Conservation (phyloP, 2,888 invertebrate species). For the Perithous albicinctus region DNA sequence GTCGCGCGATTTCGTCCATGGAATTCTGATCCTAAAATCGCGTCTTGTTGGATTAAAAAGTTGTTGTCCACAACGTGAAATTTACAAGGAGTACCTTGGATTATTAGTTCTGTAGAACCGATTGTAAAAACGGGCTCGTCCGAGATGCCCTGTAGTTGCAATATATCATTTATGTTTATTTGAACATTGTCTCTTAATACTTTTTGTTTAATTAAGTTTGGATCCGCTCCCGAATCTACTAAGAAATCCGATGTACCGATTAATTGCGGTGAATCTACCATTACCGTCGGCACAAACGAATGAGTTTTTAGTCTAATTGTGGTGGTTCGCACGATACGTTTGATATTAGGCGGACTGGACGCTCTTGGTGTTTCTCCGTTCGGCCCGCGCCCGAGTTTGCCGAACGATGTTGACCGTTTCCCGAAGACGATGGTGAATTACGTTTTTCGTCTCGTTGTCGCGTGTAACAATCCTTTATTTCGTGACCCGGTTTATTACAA, state of each 20-base stretch:
- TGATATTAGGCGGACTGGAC: neutral
- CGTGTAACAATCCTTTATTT: neutral
- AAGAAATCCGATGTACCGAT: slow-evolving; percentile 22
- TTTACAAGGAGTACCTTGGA: slow-evolving; percentile 9
- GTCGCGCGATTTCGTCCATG: neutral
- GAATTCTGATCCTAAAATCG: slow-evolving; percentile 34
- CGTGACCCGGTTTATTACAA: slow-evolving; percentile 19
- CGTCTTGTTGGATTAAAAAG: slow-evolving; percentile 16
- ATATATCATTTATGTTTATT: slow-evolving; percentile 21
- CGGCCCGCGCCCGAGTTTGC: slow-evolving; percentile 34
- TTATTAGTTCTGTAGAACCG: slow-evolving; percentile 11
- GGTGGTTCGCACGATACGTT: slow-evolving; percentile 42
- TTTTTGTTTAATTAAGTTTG: slow-evolving; percentile 32
- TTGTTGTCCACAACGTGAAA: slow-evolving; percentile 38
- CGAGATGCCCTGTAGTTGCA: slow-evolving; percentile 35
- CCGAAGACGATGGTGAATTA: slow-evolving; percentile 31
- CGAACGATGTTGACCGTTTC: slow-evolving; percentile 13
- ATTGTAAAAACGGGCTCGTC: slow-evolving; percentile 28
- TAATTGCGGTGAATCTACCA: neutral
- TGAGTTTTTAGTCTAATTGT: slow-evolving; percentile 27
- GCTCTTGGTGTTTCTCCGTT: slow-evolving; percentile 22
- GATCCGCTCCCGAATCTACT: slow-evolving; percentile 45
- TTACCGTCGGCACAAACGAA: neutral
- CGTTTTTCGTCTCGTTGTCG: neutral
- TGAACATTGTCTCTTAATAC: neutral